phyloP scores from a whole-genome alignment of 2,797 vertebrate species.

The Centropyge bicolor region DNA sequence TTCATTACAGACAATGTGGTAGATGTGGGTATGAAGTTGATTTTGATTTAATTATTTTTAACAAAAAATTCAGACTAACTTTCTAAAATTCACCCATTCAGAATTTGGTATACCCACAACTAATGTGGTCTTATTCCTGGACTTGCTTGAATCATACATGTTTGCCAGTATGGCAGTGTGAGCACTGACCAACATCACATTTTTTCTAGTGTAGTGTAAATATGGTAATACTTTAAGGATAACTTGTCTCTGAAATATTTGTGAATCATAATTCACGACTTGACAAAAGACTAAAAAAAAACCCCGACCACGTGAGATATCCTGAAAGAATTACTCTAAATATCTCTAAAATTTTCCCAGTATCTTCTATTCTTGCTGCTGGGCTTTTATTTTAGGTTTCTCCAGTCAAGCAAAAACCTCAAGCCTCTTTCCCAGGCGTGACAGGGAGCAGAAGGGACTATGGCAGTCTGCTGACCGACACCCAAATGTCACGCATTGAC shows the following conservation, averaged over 20 bases:
- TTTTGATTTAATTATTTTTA: conserved; percentile 18
- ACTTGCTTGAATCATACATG: neutral
- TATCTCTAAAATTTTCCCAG: neutral
- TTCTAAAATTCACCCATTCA: neutral
- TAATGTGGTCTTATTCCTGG: neutral
- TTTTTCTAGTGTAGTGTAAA: neutral
- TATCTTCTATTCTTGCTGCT: conserved; percentile 5
- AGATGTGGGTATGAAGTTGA: conserved; percentile 3
- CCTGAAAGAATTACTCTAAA: neutral
- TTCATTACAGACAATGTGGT: conserved; percentile 19
- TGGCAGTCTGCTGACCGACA: conserved; percentile 38
- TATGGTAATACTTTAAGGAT: neutral
- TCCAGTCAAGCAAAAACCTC: conserved; percentile 22
- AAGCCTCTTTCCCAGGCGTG: conserved; percentile 11
- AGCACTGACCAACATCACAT: neutral
- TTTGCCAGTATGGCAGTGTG: neutral
- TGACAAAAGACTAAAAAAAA: neutral
- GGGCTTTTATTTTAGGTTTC: conserved; percentile 5
- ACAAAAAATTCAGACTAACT: neutral
- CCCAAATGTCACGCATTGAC: conserved; percentile 55
- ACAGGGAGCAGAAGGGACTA: conserved; percentile 27
- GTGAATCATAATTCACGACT: neutral
- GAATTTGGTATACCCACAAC: neutral
- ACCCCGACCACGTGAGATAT: neutral
- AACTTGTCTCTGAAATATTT: neutral